A percentile compares a stretch with the other conserved stretches of the same genome.
These are phyloP conservation scores for Trochalopteron elliotii DNA, from an alignment of 2,113 vertebrate genomes.

Conservation along the genomic window DNA sequence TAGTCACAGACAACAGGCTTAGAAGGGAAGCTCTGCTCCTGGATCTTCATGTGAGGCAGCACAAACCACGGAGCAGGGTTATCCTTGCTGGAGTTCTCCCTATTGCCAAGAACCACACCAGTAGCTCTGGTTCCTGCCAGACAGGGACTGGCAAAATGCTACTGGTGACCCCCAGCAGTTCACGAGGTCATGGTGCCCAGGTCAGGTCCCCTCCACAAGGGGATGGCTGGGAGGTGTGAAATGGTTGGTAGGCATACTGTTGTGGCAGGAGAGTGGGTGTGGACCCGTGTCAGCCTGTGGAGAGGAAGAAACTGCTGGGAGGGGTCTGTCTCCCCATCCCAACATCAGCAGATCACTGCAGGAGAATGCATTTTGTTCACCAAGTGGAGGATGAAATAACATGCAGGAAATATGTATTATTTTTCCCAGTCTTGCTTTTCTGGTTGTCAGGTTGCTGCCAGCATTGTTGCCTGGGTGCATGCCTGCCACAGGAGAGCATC, in stretches of 20 bases:
- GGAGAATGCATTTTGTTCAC: background rate
- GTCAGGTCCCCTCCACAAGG: background rate
- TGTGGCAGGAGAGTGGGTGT: background rate
- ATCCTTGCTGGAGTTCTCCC: background rate
- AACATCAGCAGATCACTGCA: rapidly evolving
- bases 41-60: background rate
- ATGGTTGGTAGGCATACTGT: background rate
- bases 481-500: background rate
- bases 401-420: background rate
- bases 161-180: background rate
- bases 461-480: rapidly evolving
- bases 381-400: background rate
- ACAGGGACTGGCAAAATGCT: background rate
- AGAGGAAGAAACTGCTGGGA: background rate
- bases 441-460: background rate
- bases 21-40: background rate
- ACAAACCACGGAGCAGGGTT: rapidly evolving
- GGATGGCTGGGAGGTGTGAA: background rate
- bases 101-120: background rate
- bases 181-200: rapidly evolving
- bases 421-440: background rate
- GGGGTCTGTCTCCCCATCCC: rapidly evolving
- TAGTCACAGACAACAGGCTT: background rate
- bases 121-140: background rate
- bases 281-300: background rate